Percentiles rank a stretch among this genome's conserved stretches.
Conservation (phyloP, 2,113 vertebrate species). For the Apaloderma vittatum region DNA sequence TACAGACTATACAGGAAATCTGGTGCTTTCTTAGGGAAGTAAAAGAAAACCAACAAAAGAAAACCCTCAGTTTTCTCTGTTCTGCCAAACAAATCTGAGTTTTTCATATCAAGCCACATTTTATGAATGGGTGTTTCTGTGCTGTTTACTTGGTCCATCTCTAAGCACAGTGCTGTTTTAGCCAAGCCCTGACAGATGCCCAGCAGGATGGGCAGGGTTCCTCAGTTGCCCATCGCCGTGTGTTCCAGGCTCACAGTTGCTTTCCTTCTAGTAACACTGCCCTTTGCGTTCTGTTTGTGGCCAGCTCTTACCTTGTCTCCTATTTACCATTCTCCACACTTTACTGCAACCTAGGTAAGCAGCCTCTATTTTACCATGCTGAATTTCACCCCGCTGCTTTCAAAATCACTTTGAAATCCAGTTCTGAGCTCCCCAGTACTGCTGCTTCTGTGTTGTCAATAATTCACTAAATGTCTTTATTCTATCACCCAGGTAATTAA, state of each 20-base stretch:
- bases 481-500: no score
- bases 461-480: background rate
- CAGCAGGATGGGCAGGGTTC: background rate
- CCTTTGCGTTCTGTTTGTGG: background rate
- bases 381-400: background rate
- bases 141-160: background rate
- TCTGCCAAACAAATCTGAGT: background rate
- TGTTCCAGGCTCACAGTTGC: background rate
- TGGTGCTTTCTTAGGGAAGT: background rate
- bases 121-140: background rate
- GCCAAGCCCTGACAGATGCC: background rate
- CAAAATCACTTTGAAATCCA: background rate
- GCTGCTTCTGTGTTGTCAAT: background rate
- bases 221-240: no score
- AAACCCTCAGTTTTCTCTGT: background rate
- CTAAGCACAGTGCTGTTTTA: background rate
- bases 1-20: background rate
- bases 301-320: background rate
- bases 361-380: background rate
- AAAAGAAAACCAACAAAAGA: background rate
- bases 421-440: background rate
- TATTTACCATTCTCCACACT: background rate
- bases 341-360: background rate
- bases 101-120: background rate
- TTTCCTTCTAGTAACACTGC: background rate